These are phyloP conservation scores for Eulemur albifrons DNA, from an alignment of 2,797 vertebrate genomes.

Conservation along the genomic window DNA sequence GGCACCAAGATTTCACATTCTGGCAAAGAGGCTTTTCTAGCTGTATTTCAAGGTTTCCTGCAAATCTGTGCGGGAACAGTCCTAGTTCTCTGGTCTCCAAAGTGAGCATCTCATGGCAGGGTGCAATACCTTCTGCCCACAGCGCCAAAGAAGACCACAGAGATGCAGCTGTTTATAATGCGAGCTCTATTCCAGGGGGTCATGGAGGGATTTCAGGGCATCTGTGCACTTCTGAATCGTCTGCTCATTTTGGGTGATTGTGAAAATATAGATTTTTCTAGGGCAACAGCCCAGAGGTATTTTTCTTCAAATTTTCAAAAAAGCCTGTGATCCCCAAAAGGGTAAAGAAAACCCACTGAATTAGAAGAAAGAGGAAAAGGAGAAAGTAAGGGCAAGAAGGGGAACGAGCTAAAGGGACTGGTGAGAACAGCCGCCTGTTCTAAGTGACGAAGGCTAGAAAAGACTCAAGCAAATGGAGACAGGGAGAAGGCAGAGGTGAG, in stretches of 20 bases:
- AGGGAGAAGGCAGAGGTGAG: rapidly evolving
- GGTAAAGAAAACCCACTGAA: background rate
- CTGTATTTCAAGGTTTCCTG: background rate
- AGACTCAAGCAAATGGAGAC: too few relatives aligned
- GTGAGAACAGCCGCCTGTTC: background rate
- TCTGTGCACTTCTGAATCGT: background rate
- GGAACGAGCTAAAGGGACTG: background rate
- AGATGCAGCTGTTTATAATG: background rate
- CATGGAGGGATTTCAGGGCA: too few relatives aligned
- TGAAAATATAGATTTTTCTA: background rate
- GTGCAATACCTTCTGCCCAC: background rate
- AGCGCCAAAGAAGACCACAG: background rate
- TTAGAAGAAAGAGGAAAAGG: background rate
- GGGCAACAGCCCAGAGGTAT: background rate
- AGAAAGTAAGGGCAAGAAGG: background rate
- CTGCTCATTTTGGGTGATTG: background rate
- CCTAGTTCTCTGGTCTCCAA: background rate
- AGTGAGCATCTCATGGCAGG: background rate
- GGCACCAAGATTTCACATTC: background rate
- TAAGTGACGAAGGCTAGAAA: background rate
- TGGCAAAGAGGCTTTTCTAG: background rate
- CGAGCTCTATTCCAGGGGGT: background rate
- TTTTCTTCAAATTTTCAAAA: conserved; percentile 1
- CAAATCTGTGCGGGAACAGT: background rate
- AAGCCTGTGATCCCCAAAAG: background rate